Base-by-base conservation (phyloP, 1,140 invertebrate species). In the Hycleus phaleratus region DNA sequence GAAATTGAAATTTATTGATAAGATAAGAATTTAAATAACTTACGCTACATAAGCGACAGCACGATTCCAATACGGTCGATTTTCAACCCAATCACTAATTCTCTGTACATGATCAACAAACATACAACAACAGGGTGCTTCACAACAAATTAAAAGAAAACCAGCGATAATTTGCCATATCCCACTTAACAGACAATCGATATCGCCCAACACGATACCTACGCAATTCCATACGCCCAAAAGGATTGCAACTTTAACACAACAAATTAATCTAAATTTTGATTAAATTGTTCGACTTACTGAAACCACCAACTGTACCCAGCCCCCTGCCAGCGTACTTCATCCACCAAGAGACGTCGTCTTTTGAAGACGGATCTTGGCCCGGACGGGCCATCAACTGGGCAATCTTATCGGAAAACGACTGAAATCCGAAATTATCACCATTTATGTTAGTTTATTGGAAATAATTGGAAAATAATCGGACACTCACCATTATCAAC, bases 101-200 rank as follows among this genome's bases (percentile, higher is more conserved):
- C 80, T 82, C 74, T 93, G 88, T 55, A 95, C 91, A 78, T 92
- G 90, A 71, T 96, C 93, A 61, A 97, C 83, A 75, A 94, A 97
- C 72, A 92, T 81, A 75, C 93, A 97, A 76, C 93, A 96, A 72
- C 90, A 96, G 0, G 94, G 94, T 8, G 93, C 93, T 77, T 98
- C 95, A 66, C 95, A 82, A 4, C 87, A 81, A 60, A 95, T 80
- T 45, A 93, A 84, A 52, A 91, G 66, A 76, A 95, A 93, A 44
- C 92, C 93, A 49, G 87, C 84, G 46, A 94, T 63, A 86, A 96
- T 88, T 81, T 94, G 91, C 78, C 88, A 86, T 56, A 96, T 84
- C 49, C 92, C 92, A 46, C 86, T 84, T 38, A 95, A 76, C 11
- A 95, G 75, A 74, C 89, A 91, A 46, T 68, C 47, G 43, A 88